These are phyloP conservation scores for Procavia capensis DNA, from an alignment of 2,113 vertebrate species.

Conservation along the genomic window DNA sequence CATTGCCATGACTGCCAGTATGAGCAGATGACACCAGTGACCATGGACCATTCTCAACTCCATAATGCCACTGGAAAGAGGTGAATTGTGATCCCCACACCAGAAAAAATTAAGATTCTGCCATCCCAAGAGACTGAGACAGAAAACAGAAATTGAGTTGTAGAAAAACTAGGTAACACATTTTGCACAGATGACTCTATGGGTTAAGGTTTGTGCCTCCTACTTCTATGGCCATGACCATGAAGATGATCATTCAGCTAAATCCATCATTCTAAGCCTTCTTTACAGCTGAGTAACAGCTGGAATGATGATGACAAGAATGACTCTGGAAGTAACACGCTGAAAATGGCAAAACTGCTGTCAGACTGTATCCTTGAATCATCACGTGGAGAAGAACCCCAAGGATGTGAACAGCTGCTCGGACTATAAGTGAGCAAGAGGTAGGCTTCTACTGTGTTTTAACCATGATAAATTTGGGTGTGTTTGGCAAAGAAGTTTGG, in stretches of 20 bases:
- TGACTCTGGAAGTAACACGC: too few relatives aligned
- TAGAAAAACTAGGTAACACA: neutral
- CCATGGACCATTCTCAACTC: neutral
- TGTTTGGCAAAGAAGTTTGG: neutral
- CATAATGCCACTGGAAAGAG: neutral
- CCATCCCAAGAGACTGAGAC: neutral
- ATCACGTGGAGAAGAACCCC: neutral
- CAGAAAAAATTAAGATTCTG: neutral
- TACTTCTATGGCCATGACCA: neutral
- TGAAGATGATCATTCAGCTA: neutral
- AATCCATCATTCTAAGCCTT: neutral
- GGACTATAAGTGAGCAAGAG: neutral
- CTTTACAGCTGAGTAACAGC: neutral
- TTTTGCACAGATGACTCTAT: neutral
- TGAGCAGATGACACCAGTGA: too few relatives aligned
- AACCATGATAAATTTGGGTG: neutral
- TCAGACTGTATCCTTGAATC: too few relatives aligned
- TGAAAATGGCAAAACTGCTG: too few relatives aligned
- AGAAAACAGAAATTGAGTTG: neutral
- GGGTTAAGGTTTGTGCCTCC: neutral
- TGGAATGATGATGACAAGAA: neutral
- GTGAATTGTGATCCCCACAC: neutral
- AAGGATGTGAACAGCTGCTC: neutral
- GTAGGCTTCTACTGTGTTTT: neutral
- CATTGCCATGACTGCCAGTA: neutral